A percentile compares a stretch with the other conserved stretches of the same genome.
These are phyloP conservation scores for Cataglyphis rosenhaueri DNA, from an alignment of 2,888 invertebrate genomes.

Conservation along the genomic window DNA sequence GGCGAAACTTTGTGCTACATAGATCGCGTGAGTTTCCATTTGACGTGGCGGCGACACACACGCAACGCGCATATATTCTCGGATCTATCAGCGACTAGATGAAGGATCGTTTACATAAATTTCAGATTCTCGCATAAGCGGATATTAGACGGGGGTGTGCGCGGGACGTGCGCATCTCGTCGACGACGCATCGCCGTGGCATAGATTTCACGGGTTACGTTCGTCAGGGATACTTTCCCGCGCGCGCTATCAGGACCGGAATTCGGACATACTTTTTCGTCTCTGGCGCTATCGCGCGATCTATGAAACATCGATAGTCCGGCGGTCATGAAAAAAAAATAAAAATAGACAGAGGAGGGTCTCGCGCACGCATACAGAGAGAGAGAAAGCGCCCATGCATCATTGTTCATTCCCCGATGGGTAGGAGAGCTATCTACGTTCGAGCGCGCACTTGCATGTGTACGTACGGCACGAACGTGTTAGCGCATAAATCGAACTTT, in stretches of 20 bases:
- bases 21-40: constrained; percentile 46
- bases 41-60: constrained; percentile 38
- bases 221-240: constrained; percentile 45
- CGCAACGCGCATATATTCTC: constrained; percentile 47
- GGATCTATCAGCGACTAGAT: constrained; percentile 45
- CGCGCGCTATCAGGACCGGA: constrained; percentile 65
- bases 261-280: constrained; percentile 69
- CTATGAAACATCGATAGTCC: constrained; percentile 77
- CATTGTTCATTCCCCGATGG: constrained; percentile 74
- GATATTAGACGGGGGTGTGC: constrained; percentile 77
- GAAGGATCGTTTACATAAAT: constrained; percentile 73
- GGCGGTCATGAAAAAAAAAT: constrained; percentile 58
- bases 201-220: constrained; percentile 29
- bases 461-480: constrained; percentile 68
- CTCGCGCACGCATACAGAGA: constrained; percentile 53
- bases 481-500: constrained; percentile 83
- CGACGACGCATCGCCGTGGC: constrained; percentile 69
- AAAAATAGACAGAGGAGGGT: constrained; percentile 57
- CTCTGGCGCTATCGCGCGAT: constrained; percentile 74
- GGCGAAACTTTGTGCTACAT: neutral
- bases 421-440: constrained; percentile 52
- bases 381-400: constrained; percentile 68
- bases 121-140: constrained; percentile 77
- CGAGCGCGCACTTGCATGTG: neutral
- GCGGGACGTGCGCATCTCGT: constrained; percentile 65